These are phyloP conservation scores for Nymphalis io DNA, from an alignment of 1,140 invertebrate genomes.

Conservation along the genomic window DNA sequence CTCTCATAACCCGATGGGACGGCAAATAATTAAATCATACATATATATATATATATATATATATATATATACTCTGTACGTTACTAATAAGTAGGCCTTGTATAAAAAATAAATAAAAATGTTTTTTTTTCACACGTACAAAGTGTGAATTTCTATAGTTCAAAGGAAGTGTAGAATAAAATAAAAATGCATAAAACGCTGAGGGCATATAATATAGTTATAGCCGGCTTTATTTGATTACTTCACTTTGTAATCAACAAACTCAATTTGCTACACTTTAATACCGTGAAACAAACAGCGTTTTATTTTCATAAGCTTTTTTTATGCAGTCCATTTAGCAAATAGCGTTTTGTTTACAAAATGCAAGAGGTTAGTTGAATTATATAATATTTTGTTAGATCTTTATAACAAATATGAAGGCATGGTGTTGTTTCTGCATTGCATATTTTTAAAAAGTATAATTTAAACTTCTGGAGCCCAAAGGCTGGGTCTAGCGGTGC, in stretches of 20 bases:
- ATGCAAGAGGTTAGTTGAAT: not conserved
- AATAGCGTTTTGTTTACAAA: not conserved
- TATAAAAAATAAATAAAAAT: too few species aligned
- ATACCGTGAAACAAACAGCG: not conserved
- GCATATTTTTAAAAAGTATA: too few species aligned
- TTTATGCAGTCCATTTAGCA: not conserved
- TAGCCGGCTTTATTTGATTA: slow-evolving; percentile 37
- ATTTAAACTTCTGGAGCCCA: too few species aligned
- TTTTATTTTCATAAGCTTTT: not conserved
- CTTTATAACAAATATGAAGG: not conserved
- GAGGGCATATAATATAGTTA: slow-evolving; percentile 11
- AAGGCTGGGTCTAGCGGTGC: too few species aligned
- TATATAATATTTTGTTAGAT: not conserved
- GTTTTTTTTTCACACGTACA: too few species aligned
- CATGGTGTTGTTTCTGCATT: too few species aligned
- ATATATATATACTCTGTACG: too few species aligned
- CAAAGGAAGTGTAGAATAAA: not conserved
- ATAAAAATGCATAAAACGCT: slow-evolving; percentile 5
- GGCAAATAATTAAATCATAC: too few species aligned
- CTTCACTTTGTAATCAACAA: slow-evolving; percentile 40
- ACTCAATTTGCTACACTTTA: slow-evolving; percentile 35
- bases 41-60: too few species aligned
- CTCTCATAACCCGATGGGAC: too few species aligned
- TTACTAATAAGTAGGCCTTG: too few species aligned
- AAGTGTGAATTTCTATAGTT: too few species aligned